A percentile compares a stretch with the other conserved stretches of the same genome.
Conservation (phyloP, 2,888 invertebrate species). For the Drosophila lutescens region DNA sequence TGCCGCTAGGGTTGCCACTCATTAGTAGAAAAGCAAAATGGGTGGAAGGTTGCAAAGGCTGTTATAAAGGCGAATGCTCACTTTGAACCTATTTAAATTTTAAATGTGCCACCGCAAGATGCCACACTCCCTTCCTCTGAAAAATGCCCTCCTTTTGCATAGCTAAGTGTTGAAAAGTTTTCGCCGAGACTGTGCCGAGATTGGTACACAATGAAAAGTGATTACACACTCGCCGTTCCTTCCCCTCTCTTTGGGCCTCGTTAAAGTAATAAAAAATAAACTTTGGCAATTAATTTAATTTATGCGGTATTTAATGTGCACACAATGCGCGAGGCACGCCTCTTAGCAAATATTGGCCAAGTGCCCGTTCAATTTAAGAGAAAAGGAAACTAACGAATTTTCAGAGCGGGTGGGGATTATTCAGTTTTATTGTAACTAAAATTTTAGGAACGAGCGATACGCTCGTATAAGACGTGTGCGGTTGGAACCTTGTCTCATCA, state of each 20-base stretch:
- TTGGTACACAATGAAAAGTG: constrained; percentile 40
- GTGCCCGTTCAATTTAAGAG: constrained; percentile 9
- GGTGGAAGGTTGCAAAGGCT: constrained; percentile 15
- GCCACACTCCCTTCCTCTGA: constrained; percentile 9
- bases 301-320: constrained; percentile 54
- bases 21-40: constrained; percentile 13
- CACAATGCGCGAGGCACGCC: constrained; percentile 37
- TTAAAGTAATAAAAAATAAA: constrained; percentile 59
- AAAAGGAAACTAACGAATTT: constrained; percentile 14
- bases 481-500: constrained; percentile 20
- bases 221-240: constrained; percentile 51
- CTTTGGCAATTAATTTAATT: constrained; percentile 76
- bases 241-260: not conserved
- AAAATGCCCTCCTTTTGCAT: not conserved
- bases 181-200: constrained; percentile 52
- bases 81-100: constrained; percentile 60
- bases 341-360: constrained; percentile 43
- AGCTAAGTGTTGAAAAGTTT: constrained; percentile 50
- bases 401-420: not conserved
- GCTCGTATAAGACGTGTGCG: constrained; percentile 14
- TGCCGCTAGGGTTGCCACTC: constrained; percentile 21
- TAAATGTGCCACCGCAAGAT: constrained; percentile 52
- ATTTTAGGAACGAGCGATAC: constrained; percentile 11
- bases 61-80: constrained; percentile 26
- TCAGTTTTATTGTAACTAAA: constrained; percentile 26